Evolutionary conservation across 2,797 vertebrate genomes (phyloP).

Genomic region (Stomatorhinus walkeri): DNA sequence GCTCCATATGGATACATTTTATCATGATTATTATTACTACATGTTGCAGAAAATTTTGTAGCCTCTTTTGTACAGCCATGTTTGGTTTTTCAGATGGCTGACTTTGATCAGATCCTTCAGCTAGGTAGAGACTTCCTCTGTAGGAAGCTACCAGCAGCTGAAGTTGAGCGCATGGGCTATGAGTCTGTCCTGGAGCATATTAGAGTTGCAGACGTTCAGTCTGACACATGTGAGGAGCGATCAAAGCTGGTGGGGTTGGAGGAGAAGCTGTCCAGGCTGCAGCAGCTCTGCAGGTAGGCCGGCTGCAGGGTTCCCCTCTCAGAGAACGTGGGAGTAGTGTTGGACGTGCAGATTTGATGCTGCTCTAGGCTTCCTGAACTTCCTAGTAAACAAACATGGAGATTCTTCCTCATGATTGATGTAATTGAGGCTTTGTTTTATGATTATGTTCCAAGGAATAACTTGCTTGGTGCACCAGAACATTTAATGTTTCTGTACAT

Average conservation of each 20-base stretch:
- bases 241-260: conserved; percentile 21
- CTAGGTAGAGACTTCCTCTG: conserved; percentile 37
- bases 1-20: background rate
- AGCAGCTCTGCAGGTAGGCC: conserved; percentile 21
- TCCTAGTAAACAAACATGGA: background rate
- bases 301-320: background rate
- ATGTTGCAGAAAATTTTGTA: background rate
- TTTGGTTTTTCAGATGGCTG: conserved; percentile 39
- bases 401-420: background rate
- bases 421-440: background rate
- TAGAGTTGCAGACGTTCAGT: conserved; percentile 29
- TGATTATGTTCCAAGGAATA: background rate
- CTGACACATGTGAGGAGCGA: conserved; percentile 28
- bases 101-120: conserved; percentile 23
- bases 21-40: background rate
- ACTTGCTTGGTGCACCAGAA: background rate
- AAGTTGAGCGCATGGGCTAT: background rate
- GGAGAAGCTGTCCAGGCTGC: conserved; percentile 13
- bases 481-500: background rate
- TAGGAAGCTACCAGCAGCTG: background rate
- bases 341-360: background rate
- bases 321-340: background rate
- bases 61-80: background rate
- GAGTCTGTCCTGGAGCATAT: conserved; percentile 40
- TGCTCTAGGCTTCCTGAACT: background rate